These are phyloP conservation scores for Penaeus monodon DNA, from an alignment of 2,888 invertebrate species.

Conservation along the genomic window DNA sequence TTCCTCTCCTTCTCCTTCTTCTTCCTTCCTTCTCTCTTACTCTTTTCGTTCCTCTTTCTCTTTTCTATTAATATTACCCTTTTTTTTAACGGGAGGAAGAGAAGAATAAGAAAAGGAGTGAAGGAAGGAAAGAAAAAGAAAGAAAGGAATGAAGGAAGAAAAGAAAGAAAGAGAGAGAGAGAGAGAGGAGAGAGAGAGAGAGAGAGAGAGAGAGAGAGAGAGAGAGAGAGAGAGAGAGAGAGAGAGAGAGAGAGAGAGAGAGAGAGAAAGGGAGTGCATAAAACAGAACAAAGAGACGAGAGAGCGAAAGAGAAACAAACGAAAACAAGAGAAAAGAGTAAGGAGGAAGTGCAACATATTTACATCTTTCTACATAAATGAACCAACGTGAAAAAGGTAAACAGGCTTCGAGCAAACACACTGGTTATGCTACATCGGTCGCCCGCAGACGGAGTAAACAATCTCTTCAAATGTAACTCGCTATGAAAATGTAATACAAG, in stretches of 20 bases:
- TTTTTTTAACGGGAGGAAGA: not conserved
- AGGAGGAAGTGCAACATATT: too few relatives aligned
- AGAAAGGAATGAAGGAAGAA: not conserved
- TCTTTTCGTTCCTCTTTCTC: not conserved
- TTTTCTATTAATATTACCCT: not conserved
- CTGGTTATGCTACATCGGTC: too few relatives aligned
- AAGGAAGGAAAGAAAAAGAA: not conserved
- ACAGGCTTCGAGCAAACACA: too few relatives aligned
- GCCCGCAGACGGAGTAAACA: too few relatives aligned
- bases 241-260: not conserved
- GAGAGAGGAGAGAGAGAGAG: not conserved
- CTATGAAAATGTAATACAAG: too few relatives aligned
- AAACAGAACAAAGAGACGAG: too few relatives aligned
- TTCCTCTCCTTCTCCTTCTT: not conserved
- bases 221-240: not conserved
- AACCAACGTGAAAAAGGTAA: too few relatives aligned
- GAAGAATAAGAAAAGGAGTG: not conserved
- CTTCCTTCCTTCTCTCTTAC: not conserved
- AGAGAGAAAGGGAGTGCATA: too few relatives aligned
- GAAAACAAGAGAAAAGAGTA: too few relatives aligned
- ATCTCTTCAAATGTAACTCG: too few relatives aligned
- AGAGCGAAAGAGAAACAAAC: constrained; percentile 7
- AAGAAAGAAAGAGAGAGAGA: not conserved
- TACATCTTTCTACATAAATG: too few relatives aligned
- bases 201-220: not conserved